phyloP scores from a whole-genome alignment of 2,888 invertebrate species.

The Phania funesta region DNA sequence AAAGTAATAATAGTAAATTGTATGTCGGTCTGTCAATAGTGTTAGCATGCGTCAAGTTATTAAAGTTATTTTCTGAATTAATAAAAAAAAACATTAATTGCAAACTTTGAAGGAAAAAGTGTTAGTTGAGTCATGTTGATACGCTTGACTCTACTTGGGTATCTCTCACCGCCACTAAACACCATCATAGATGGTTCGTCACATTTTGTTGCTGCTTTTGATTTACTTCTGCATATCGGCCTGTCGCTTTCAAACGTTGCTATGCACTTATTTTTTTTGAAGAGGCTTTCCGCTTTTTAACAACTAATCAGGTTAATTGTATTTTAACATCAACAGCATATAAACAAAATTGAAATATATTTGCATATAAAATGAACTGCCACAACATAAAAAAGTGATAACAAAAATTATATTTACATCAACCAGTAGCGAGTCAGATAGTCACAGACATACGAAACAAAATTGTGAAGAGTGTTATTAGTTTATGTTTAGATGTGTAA shows the following conservation, averaged over 20 bases:
- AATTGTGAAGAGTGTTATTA: too few species aligned
- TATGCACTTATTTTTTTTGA: slow-evolving; percentile 52
- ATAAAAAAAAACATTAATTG: background rate
- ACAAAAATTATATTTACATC: too few species aligned
- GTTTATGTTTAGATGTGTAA: too few species aligned
- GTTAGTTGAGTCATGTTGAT: slow-evolving; percentile 60
- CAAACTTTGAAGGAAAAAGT: slow-evolving; percentile 55
- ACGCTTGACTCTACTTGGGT: slow-evolving; percentile 48
- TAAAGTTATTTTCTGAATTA: slow-evolving; percentile 8
- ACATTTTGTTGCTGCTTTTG: slow-evolving; percentile 5
- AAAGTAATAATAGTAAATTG: slow-evolving; percentile 26
- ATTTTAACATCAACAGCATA: slow-evolving; percentile 65
- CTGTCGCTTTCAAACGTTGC: slow-evolving; percentile 25
- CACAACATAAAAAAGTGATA: too few species aligned
- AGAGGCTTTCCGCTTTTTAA: slow-evolving; percentile 65
- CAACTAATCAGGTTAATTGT: slow-evolving; percentile 70
- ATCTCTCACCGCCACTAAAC: slow-evolving; percentile 31
- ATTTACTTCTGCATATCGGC: slow-evolving; percentile 8
- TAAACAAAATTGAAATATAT: slow-evolving; percentile 31
- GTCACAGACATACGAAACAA: too few species aligned
- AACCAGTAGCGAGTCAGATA: too few species aligned
- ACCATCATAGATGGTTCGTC: slow-evolving; percentile 18
- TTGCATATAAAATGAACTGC: background rate
- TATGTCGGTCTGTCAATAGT: slow-evolving; percentile 55
- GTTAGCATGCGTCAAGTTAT: slow-evolving; percentile 57